A percentile compares a stretch with the other conserved stretches of the same genome.
phyloP scores from a whole-genome alignment of 2,888 invertebrate genomes.

The Acronicta leporina region DNA sequence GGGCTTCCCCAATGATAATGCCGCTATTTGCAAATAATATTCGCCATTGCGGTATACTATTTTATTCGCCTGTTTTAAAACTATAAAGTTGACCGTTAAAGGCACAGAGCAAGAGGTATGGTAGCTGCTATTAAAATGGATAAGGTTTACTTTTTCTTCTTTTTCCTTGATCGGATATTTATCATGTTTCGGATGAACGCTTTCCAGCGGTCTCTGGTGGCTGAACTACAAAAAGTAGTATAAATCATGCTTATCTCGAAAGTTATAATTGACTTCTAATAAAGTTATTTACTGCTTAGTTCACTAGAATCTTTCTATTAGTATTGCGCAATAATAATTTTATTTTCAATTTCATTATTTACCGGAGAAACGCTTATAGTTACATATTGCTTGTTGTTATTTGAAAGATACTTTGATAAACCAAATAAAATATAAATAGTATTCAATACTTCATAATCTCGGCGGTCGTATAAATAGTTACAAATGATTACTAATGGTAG shows the following conservation, averaged over 20 bases:
- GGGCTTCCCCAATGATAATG: conserved; percentile 27
- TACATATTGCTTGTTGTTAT: not conserved
- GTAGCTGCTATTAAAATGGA: too few relatives aligned
- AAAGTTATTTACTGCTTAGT: conserved; percentile 13
- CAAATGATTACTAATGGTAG: too few relatives aligned
- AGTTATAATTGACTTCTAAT: conserved; percentile 20
- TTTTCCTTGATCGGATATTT: conserved; percentile 22
- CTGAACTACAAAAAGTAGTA: conserved; percentile 17
- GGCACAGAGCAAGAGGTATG: too few relatives aligned
- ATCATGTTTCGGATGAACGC: conserved; percentile 44
- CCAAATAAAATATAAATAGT: not conserved
- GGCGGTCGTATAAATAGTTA: too few relatives aligned
- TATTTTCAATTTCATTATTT: not conserved
- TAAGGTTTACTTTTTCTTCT: conserved; percentile 13
- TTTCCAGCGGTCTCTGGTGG: conserved; percentile 13
- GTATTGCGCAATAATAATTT: conserved; percentile 14
- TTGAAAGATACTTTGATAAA: not conserved
- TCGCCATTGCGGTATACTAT: not conserved
- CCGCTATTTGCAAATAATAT: conserved; percentile 1
- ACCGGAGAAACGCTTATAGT: not conserved
- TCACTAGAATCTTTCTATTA: conserved; percentile 8
- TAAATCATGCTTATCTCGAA: conserved; percentile 34
- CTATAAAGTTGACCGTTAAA: too few relatives aligned
- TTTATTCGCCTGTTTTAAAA: not conserved
- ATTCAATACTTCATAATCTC: not conserved